Evolutionary conservation across 1,140 invertebrate species (phyloP).

Genomic region (Batillaria attramentaria): DNA sequence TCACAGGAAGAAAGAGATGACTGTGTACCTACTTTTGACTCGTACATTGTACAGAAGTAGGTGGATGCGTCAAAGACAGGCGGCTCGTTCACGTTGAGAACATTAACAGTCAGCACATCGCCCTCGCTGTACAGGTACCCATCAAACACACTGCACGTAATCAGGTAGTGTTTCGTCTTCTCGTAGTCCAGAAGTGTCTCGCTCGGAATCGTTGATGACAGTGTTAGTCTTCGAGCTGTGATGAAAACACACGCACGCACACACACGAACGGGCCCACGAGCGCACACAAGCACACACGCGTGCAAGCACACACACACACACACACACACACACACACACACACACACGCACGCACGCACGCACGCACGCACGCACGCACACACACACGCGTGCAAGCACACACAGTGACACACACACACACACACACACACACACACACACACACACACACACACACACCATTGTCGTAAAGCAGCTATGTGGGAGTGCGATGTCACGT

Average conservation of each 20-base stretch:
- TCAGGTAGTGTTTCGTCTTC: constrained; percentile 22
- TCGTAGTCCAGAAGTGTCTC: constrained; percentile 29
- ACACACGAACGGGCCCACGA: neutral
- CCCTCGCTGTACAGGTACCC: constrained; percentile 23
- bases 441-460: too few relatives aligned
- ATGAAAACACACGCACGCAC: neutral
- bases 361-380: too few relatives aligned
- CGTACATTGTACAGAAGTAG: constrained; percentile 30
- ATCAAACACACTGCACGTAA: constrained; percentile 25
- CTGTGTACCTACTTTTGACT: neutral
- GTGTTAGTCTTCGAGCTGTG: constrained; percentile 8
- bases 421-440: too few relatives aligned
- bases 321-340: too few relatives aligned
- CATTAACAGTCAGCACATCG: constrained; percentile 29
- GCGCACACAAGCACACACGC: too few relatives aligned
- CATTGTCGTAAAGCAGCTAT: too few relatives aligned
- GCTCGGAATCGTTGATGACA: neutral
- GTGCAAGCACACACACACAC: too few relatives aligned
- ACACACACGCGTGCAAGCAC: too few relatives aligned
- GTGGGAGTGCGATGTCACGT: too few relatives aligned
- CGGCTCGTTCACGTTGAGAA: constrained; percentile 32
- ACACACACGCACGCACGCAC: too few relatives aligned
- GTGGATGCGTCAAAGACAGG: constrained; percentile 8
- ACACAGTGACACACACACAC: too few relatives aligned
- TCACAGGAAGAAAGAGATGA: neutral